Evolutionary conservation across 1,140 invertebrate species (phyloP).

Genomic region (Drosophila virilis): DNA sequence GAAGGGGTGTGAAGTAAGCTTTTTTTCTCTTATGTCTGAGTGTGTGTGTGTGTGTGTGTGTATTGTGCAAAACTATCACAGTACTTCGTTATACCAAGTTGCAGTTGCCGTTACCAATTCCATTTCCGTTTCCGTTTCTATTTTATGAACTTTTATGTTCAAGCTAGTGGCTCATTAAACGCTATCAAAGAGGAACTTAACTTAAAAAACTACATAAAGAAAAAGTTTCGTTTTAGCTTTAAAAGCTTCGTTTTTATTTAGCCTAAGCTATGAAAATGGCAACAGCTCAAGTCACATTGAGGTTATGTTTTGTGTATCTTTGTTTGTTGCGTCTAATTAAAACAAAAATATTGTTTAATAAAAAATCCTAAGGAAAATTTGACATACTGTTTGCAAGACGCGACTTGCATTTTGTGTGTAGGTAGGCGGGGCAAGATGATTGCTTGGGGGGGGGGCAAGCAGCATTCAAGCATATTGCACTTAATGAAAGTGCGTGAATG

Average conservation of each 20-base stretch:
- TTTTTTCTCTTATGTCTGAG: conserved; percentile 10
- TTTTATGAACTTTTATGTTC: conserved; percentile 1
- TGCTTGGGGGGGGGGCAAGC: conserved; percentile 11
- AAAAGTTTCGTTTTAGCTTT: conserved; percentile 33
- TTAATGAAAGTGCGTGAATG: neutral
- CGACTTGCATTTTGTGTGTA: conserved; percentile 3
- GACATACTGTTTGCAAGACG: neutral
- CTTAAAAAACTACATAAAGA: conserved; percentile 30
- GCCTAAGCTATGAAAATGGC: conserved; percentile 54
- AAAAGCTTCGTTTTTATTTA: conserved; percentile 43
- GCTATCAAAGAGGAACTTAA: conserved; percentile 43
- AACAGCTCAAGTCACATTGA: conserved; percentile 60
- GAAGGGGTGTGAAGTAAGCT: conserved; percentile 17
- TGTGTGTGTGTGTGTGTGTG: conserved; percentile 3
- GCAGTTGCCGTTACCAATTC: conserved; percentile 25
- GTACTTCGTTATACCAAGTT: conserved; percentile 39
- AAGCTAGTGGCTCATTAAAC: conserved; percentile 6
- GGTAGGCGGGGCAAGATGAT: conserved; percentile 4
- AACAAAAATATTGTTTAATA: conserved; percentile 7
- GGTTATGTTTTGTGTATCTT: conserved; percentile 49
- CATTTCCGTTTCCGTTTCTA: conserved; percentile 1
- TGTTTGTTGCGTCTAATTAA: conserved; percentile 10
- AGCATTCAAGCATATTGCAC: conserved; percentile 7
- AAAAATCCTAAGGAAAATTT: neutral
- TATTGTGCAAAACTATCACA: conserved; percentile 49